Evolutionary conservation across 1,140 invertebrate species (phyloP).

Genomic region (Hypothenemus hampei): DNA sequence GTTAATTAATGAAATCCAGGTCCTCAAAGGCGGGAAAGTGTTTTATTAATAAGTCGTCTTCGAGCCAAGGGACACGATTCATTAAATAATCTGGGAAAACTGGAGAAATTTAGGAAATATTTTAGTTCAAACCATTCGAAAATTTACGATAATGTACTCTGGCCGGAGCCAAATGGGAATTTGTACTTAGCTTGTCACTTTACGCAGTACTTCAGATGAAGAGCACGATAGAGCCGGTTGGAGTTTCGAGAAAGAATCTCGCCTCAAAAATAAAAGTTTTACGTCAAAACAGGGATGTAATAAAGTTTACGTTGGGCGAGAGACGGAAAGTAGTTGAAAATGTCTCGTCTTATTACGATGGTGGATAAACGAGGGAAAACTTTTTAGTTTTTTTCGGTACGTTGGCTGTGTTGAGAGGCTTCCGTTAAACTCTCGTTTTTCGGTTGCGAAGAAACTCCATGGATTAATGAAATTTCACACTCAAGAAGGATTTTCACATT

Average conservation of each 20-base stretch:
- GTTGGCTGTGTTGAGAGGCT: no score
- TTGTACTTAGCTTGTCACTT: constrained; percentile 6
- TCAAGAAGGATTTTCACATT: no score
- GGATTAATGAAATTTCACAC: no score
- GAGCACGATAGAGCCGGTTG: no score
- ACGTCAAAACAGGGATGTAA: background rate
- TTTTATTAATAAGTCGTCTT: background rate
- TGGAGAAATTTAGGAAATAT: background rate
- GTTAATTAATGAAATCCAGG: background rate
- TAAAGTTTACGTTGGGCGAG: no score
- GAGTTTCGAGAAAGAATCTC: background rate
- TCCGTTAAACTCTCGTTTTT: no score
- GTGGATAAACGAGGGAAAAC: no score
- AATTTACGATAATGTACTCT: constrained; percentile 13
- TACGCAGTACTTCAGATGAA: constrained; percentile 7
- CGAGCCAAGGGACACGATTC: background rate
- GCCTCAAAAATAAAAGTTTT: constrained; percentile 4
- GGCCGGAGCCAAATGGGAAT: constrained; percentile 7
- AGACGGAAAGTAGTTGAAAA: no score
- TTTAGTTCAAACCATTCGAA: constrained; percentile 3
- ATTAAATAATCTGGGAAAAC: background rate
- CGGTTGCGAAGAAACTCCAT: no score
- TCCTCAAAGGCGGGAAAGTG: background rate
- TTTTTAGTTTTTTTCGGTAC: no score
- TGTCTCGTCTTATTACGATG: no score